Evolutionary conservation across 2,113 vertebrate species (phyloP).

Genomic region (Nettapus auritus): DNA sequence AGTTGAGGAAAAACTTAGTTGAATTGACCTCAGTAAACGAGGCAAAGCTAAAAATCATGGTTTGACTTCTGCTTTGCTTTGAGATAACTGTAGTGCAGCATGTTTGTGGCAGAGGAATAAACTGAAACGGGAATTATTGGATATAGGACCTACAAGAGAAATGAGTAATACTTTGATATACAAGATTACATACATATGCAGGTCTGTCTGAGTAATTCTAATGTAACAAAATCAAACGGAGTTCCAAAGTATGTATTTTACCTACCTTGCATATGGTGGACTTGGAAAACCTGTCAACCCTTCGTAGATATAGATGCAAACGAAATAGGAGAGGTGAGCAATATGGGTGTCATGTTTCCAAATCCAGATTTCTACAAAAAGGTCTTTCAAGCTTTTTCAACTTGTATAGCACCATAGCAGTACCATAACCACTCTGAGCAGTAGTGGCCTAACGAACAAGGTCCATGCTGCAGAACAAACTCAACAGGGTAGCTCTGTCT

Average conservation of each 20-base stretch:
- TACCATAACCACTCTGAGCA: background rate
- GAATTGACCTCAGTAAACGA: background rate
- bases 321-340: background rate
- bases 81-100: background rate
- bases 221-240: background rate
- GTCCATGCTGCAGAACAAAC: background rate
- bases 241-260: background rate
- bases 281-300: background rate
- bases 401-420: background rate
- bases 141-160: background rate
- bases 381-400: background rate
- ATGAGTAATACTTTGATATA: background rate
- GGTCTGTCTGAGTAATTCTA: background rate
- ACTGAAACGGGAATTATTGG: background rate
- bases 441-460: background rate
- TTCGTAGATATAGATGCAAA: background rate
- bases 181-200: background rate
- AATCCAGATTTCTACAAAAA: background rate
- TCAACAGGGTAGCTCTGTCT: fast-evolving
- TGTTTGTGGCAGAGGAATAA: background rate
- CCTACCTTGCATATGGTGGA: background rate
- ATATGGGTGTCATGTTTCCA: background rate
- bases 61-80: background rate
- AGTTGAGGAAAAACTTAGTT: background rate
- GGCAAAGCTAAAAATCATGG: background rate